Conservation (phyloP, 1,140 invertebrate genomes). For the Cheumatopsyche charites region DNA sequence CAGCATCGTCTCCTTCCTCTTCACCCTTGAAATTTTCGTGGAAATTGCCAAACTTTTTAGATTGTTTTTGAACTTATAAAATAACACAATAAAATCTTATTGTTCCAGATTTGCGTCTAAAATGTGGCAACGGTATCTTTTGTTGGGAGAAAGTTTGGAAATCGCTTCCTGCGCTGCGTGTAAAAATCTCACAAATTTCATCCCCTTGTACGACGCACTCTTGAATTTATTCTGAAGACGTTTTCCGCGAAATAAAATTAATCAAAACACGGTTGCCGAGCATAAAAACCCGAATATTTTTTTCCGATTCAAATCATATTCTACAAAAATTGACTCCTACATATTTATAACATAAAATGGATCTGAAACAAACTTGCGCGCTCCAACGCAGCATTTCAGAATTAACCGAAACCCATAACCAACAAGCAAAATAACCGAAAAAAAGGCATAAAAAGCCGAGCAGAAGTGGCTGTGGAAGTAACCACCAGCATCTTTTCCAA, state of each 20-base stretch:
- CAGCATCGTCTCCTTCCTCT: neutral
- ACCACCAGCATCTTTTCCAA: conserved; percentile 22
- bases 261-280: too few species aligned
- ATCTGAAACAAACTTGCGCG: too few species aligned
- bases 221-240: too few species aligned
- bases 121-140: conserved; percentile 21
- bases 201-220: too few species aligned
- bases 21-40: conserved; percentile 12
- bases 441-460: neutral
- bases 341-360: too few species aligned
- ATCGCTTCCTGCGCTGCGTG: neutral
- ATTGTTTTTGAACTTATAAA: conserved; percentile 27
- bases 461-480: conserved; percentile 15
- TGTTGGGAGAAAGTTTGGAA: conserved; percentile 15
- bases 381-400: neutral
- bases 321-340: too few species aligned
- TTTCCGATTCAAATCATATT: too few species aligned
- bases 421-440: neutral
- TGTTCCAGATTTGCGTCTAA: conserved; percentile 26
- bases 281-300: too few species aligned
- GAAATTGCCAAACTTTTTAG: conserved; percentile 25
- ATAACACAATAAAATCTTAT: conserved; percentile 26
- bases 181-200: neutral
- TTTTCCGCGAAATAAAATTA: too few species aligned
- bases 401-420: neutral